Evolutionary conservation across 92 coral and sea anemone genomes (phyloP), one percentile per base, ranked within the genome.

Genomic region (Hydrozoanthus gracilis): DNA sequence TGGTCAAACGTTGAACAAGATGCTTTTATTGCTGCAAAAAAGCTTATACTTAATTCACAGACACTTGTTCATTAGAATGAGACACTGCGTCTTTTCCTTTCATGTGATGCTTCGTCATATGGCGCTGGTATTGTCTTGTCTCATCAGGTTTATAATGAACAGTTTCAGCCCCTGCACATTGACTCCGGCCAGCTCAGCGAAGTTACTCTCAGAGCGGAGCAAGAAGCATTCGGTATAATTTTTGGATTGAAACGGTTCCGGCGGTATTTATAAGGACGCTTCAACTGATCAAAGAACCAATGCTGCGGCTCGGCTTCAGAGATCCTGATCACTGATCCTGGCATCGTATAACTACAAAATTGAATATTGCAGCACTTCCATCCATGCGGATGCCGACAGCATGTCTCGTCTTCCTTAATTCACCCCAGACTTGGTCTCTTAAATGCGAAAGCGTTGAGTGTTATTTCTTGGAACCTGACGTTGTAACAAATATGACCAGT

Each of bases 271-370:
- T 55, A 79, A 47, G 91, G 88, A 45, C 48, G 86, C 54, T 62
- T n/a, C 74, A 20, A 91, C 92, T 15, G 90, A 86, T 45, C 91
- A 87, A 27, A 83, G 88, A 51, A 62, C 80, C 16, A 87, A 46
- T 73, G 83, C 89, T 16, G 92, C 92, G 65, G 89, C 93, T 11
- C 69, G 91, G 79, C 83, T 91, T 45, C 92, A 93, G 73, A 82
- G 91, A 16, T 87, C 39, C 39, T 60, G 93, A 92, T 82, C 95
- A 1, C 65, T 94, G 6, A 87, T 88, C 55, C 90, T 91, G 4
- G 91, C 90, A 78, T 76, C 70, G 74, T 70, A 70, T 55, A 64
- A 39, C 67, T 49, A 70, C 39, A 27, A 27, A 27, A 27, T 69
- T 69, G 74, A 69, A 13, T 4, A 69, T 69, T 49, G 48, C 74